Evolutionary conservation across 2,888 invertebrate genomes (phyloP), one percentile per base, ranked within the genome.

Genomic region (Gonocerus acuteangulatus): DNA sequence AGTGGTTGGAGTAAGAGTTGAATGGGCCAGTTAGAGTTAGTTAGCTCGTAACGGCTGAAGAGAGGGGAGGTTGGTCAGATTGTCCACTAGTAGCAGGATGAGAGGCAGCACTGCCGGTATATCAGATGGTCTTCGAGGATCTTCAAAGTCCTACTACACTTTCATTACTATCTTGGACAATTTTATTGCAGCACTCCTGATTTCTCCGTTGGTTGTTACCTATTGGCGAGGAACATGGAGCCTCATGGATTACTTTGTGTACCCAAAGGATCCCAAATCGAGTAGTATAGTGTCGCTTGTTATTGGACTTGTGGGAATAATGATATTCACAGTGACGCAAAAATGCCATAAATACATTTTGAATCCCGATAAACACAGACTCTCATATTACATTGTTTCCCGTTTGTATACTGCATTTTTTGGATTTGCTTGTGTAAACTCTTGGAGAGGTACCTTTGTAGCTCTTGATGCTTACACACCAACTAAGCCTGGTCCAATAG

Each of bases 201-300:
- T 89, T 16, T 86, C 87, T 1, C 90, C 91, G 11, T 82, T 85
- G 60, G 89, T 91, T 51, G 88, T 92, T 61, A 82, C 85, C 65
- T 90, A 89, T 74, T 91, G 92, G 92, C 80, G 91, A 66, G 87
- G 89, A 67, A 86, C 88, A 48, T 92, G 91, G 90, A 82, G 82
- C 48, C 78, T 91, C 54, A 83, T 88, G 79, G 86, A 84, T 71
- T 72, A 82, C 56, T 83, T 87, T 73, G 79, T 90, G 61, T 81
- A 82, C 67, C 85, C 89, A 0, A 76, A 78, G 0, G 74, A 81
- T 62, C 74, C 75, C 3, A 75, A 82, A 2, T 69, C 78, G 48
- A 88, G 88, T 69, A 83, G 85, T 16, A 75, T 83, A 57, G 76
- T 80, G 34, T 89, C 89, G 68, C 79, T 87, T 59, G 73, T 77